These are phyloP conservation scores for Monochamus alternatus DNA, from an alignment of 2,888 invertebrate genomes.

Conservation along the genomic window DNA sequence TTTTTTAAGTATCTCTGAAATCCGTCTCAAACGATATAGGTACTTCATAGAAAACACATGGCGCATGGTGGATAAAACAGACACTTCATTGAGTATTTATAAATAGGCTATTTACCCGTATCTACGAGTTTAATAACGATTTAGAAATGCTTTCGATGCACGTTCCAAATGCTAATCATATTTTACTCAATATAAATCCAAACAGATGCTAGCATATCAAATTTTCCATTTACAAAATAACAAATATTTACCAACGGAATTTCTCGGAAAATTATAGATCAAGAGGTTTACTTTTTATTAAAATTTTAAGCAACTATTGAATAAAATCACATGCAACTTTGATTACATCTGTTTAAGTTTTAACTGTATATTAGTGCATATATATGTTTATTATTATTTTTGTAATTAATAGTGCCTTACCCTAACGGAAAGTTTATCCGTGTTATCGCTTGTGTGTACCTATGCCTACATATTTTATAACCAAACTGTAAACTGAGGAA, in stretches of 20 bases:
- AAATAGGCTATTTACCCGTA: background rate
- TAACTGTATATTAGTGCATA: no score
- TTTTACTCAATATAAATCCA: background rate
- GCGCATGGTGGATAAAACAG: slow-evolving; percentile 11
- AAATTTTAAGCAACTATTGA: no score
- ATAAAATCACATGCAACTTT: no score
- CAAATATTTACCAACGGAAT: no score
- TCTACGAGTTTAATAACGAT: background rate
- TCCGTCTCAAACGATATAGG: background rate
- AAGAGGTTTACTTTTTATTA: no score
- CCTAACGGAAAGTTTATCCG: no score
- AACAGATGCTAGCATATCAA: background rate
- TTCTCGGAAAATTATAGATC: no score
- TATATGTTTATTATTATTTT: no score
- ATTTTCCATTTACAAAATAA: background rate
- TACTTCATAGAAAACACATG: background rate
- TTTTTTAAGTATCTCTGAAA: slow-evolving; percentile 1
- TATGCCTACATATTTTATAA: background rate
- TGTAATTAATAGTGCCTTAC: no score
- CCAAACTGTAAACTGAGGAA: background rate
- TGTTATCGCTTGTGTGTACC: background rate
- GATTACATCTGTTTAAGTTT: no score
- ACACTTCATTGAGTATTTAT: slow-evolving; percentile 11
- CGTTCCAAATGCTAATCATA: slow-evolving; percentile 7
- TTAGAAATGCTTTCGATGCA: background rate